Percentiles rank a stretch among this genome's conserved stretches.
phyloP scores from a whole-genome alignment of 2,113 vertebrate genomes.

The Aleadryas rufinucha region DNA sequence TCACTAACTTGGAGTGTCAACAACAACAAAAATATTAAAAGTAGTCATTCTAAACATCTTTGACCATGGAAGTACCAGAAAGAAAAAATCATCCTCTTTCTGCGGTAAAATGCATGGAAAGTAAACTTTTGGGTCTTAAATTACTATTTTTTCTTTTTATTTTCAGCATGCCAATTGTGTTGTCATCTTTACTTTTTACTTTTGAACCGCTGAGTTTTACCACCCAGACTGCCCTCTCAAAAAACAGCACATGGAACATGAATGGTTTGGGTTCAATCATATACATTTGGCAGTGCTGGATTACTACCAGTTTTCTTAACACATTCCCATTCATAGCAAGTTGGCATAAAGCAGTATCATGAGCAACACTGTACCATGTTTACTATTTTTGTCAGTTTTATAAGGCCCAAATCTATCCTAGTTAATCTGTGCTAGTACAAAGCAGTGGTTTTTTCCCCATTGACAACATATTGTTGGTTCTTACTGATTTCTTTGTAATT shows the following conservation, averaged over 20 bases:
- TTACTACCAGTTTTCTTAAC: neutral
- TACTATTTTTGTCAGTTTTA: neutral
- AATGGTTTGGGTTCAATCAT: neutral
- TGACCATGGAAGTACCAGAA: neutral
- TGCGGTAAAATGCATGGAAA: neutral
- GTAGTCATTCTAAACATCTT: neutral
- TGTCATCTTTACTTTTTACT: neutral
- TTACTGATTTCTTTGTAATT: neutral
- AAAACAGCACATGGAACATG: neutral
- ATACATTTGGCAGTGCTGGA: neutral
- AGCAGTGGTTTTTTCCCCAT: fast-evolving
- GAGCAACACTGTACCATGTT: neutral
- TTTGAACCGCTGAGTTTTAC: neutral
- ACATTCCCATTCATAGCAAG: neutral
- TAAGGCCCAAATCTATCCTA: neutral
- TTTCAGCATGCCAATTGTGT: neutral
- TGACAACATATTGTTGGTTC: neutral
- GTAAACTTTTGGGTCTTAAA: neutral
- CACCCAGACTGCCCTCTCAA: neutral
- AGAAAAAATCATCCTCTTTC: neutral
- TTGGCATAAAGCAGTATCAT: neutral
- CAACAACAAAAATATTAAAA: neutral
- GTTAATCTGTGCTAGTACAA: neutral
- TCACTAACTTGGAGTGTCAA: neutral
- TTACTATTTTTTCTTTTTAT: neutral